Percentiles rank a stretch among this genome's conserved stretches.
These are phyloP conservation scores for Hycleus phaleratus DNA, from an alignment of 1,140 invertebrate species.

Conservation along the genomic window DNA sequence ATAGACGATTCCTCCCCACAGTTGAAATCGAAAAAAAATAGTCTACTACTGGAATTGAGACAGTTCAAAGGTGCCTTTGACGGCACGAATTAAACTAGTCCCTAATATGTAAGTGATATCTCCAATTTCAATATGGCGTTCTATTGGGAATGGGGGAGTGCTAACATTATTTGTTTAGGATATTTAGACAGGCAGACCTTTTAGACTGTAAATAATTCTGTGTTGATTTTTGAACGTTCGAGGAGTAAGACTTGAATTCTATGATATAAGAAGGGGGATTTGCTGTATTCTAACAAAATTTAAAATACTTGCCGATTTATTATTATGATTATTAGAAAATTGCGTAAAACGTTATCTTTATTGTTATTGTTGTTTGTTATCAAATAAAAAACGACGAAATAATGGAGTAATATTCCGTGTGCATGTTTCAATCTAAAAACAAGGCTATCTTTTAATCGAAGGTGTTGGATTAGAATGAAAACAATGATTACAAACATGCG, in stretches of 20 bases:
- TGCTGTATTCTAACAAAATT: slow-evolving; percentile 12
- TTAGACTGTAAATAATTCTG: slow-evolving; percentile 22
- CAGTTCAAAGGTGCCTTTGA: slow-evolving; percentile 9
- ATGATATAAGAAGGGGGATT: neutral
- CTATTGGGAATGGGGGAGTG: slow-evolving; percentile 19
- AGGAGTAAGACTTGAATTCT: slow-evolving; percentile 8
- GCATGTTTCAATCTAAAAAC: too few species aligned
- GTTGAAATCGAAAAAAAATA: too few species aligned
- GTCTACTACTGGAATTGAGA: too few species aligned
- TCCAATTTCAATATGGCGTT: slow-evolving; percentile 19
- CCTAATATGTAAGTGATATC: slow-evolving; percentile 24
- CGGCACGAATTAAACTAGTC: slow-evolving; percentile 12
- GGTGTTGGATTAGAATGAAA: too few species aligned
- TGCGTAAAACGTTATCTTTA: too few species aligned
- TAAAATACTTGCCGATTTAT: neutral
- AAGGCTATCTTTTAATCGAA: too few species aligned
- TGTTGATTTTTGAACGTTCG: slow-evolving; percentile 10
- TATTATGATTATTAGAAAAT: too few species aligned
- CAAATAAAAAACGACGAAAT: too few species aligned
- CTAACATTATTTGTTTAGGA: slow-evolving; percentile 27
- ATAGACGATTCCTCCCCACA: too few species aligned
- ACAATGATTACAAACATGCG: too few species aligned
- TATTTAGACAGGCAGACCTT: slow-evolving; percentile 23
- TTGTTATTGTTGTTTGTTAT: too few species aligned
- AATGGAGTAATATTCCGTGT: too few species aligned